Evolutionary conservation across 2,797 vertebrate genomes (phyloP), one percentile per base, ranked within the genome.

Genomic region (Neosalanx taihuensis): DNA sequence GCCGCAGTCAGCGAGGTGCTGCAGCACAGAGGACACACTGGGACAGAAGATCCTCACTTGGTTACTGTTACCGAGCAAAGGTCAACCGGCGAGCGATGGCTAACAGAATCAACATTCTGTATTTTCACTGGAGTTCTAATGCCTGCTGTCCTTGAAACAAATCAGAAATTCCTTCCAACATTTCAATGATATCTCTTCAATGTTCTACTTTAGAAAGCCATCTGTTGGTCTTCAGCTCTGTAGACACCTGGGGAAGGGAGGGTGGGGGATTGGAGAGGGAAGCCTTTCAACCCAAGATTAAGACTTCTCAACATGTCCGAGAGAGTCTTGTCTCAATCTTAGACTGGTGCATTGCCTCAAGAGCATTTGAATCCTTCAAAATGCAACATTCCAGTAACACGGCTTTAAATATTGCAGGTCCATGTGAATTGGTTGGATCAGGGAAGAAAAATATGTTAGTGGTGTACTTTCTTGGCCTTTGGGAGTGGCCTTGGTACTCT

Each of bases 11-110:
- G 62, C n/a, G 30, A 58, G 58, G 76, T 37, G 46, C 79, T 67
- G 78, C 20, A 74, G 41, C 70, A 65, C 72, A 37, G 77, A 9
- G 66, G 66, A 72, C 65, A 77, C 77, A 81, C 18, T 12, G 62
- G 35, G 72, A 76, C 82, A 82, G 89, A 84, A 89, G 77, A 87
- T 57, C 72, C 79, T 81, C 74, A 73, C 71, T 78, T 69, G 59
- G 69, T 79, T 76, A 74, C 61, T 29, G 77, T 10, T 71, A 63
- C 30, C 72, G 10, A 5, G 7, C n/a, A 37, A 56, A 72, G 6
- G 17, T 70, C 53, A 61, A 35, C 66, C 30, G 35, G 66, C 33
- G 10, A 30, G 31, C 58, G 6, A 26, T 6, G 1, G 18, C 23
- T 69, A 12, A 18, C 37, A 2, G 37, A 41, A 41, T 41, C 37